A percentile compares a stretch with the other conserved stretches of the same genome.
Evolutionary conservation across 2,113 vertebrate species (phyloP).

Genomic region (Cyphomyrus plagiostoma): DNA sequence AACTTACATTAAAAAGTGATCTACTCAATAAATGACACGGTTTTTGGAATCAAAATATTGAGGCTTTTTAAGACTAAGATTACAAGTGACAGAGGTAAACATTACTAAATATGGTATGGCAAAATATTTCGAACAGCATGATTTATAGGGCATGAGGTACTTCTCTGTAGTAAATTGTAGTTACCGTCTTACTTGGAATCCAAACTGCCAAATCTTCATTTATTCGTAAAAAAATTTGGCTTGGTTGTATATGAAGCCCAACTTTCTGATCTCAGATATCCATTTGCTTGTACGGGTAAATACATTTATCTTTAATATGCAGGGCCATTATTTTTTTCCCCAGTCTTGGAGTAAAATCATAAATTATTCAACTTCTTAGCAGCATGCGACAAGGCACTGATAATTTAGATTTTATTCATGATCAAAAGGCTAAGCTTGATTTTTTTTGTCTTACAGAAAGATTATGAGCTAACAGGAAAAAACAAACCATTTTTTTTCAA

Average conservation of each 20-base stretch:
- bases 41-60: background rate
- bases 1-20: background rate
- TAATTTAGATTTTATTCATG: constrained; percentile 58
- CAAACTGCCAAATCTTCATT: background rate
- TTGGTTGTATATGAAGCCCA: background rate
- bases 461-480: constrained; percentile 28
- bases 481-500: constrained; percentile 15
- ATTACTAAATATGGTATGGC: background rate
- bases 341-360: constrained; percentile 45
- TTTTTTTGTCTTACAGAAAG: constrained; percentile 37
- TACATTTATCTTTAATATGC: constrained; percentile 31
- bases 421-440: constrained; percentile 60
- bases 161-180: background rate
- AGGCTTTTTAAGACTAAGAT: background rate
- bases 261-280: background rate
- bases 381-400: constrained; percentile 34
- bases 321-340: constrained; percentile 44
- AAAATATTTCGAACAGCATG: background rate
- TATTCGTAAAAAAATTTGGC: background rate
- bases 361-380: constrained; percentile 58
- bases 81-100: background rate
- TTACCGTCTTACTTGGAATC: background rate
- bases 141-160: background rate
- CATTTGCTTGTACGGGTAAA: constrained; percentile 11
- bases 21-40: background rate